Conservation (phyloP, 2,113 vertebrate species). For the Pachycephala philippinensis region DNA sequence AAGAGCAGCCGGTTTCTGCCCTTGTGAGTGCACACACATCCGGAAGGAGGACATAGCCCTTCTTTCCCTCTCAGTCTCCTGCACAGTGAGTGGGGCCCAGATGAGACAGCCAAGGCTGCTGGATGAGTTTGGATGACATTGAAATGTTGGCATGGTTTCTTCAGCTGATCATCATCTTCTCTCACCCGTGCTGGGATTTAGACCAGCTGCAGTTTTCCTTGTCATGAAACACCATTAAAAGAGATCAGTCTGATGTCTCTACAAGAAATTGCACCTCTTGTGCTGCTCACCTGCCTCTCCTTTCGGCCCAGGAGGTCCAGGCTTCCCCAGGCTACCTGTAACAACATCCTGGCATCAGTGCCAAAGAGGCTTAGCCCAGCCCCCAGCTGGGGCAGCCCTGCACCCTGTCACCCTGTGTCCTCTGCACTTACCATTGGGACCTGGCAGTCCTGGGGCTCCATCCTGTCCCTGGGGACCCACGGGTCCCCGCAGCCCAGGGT, state of each 20-base stretch:
- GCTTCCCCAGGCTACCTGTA: conserved; percentile 49
- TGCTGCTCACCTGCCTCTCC: conserved; percentile 66
- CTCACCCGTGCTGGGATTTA: neutral
- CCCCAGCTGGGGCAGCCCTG: neutral
- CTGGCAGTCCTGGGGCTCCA: conserved; percentile 39
- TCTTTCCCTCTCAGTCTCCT: neutral
- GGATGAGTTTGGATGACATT: neutral
- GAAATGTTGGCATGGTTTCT: neutral
- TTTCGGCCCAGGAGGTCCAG: conserved; percentile 61
- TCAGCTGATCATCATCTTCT: neutral
- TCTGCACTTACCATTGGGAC: conserved; percentile 47
- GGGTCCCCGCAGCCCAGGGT: neutral
- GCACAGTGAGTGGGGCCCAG: neutral
- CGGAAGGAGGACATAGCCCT: neutral
- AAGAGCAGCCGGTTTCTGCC: neutral
- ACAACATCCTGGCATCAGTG: neutral
- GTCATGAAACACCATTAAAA: neutral
- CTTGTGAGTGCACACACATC: neutral
- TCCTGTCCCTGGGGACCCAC: conserved; percentile 28
- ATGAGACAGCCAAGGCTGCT: neutral
- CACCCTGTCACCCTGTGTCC: neutral
- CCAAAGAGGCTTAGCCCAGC: fast-evolving
- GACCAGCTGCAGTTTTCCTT: neutral
- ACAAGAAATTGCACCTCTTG: neutral
- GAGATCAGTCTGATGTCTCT: neutral